Base-by-base conservation (phyloP, 2,797 vertebrate species). In the Lycodopsis pacificus region DNA sequence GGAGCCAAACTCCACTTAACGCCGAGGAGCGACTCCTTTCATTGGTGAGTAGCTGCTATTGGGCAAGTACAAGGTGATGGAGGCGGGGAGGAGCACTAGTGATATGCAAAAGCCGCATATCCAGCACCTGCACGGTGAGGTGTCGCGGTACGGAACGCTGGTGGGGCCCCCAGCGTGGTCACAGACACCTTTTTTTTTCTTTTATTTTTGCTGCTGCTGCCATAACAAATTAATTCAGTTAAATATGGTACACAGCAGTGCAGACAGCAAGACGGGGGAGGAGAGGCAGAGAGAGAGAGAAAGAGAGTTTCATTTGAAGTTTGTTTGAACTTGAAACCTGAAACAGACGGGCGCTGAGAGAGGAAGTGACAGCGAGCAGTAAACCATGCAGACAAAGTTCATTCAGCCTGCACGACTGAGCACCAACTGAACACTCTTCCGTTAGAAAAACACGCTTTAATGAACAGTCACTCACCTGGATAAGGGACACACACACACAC, bases 1-100 rank as follows among this genome's bases (percentile, higher is more conserved):
- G 82, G 88, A 92, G 85, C 89, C 85, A 68, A 69, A 88, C 85
- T 86, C 89, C 77, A 82, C 89, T 70, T 83, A 5, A 56, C 75
- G 65, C 78, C 7, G 84, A 91, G 86, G 89, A 93, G 86, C 81
- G 15, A 82, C 92, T 87, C 72, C 83, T 75, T 70, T 91, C 80
- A 80, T 81, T 78, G 94, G 95, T 95, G 89, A 95, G 94, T 86
- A 58, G 8, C 58, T 44, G 59, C 54, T 56, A 2, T 14, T n/a
- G 49, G 49, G 49, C 49, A 11, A 25, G n/a, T 27, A 14, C 22
- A 14, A 25, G n/a, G 51, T 25, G 22, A 7, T 5, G 51, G 51
- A 54, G 22, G 22, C 19, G 19, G 51, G 22, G 14, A 12, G 51
- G 0, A 12, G n/a, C 4, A 17, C 49, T 4, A 22, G 48, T n/a